A percentile compares a stretch with the other conserved stretches of the same genome.
Evolutionary conservation across 2,113 vertebrate genomes (phyloP).

Genomic region (Pelusios castaneus): DNA sequence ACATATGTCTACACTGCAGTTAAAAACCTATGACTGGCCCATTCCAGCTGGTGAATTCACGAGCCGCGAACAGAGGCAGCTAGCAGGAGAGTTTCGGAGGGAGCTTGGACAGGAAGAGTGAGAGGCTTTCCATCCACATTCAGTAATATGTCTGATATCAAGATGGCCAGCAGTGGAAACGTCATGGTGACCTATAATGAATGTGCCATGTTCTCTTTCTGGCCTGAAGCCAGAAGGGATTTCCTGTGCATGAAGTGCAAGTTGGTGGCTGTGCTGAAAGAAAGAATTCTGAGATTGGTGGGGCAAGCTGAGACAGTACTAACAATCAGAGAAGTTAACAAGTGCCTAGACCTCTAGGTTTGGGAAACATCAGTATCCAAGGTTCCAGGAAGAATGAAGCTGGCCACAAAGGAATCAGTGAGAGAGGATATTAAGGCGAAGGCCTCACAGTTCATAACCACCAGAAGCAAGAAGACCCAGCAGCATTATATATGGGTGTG

Average conservation of each 20-base stretch:
- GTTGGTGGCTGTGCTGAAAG: not conserved
- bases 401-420: not conserved
- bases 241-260: not conserved
- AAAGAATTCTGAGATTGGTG: not conserved
- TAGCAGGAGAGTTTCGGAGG: not conserved
- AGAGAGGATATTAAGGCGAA: not conserved
- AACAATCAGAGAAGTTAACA: not conserved
- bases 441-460: not conserved
- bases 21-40: not conserved
- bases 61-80: not conserved
- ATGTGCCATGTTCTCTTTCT: not conserved
- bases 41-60: not conserved
- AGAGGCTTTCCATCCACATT: not conserved
- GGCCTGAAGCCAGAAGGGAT: not conserved
- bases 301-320: not conserved
- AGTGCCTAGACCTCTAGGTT: not conserved
- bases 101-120: not conserved
- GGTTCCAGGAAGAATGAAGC: not conserved
- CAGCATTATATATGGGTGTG: not conserved
- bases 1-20: not conserved
- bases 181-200: too few species aligned
- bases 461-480: not conserved
- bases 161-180: not conserved
- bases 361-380: not conserved
- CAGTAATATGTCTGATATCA: not conserved